phyloP scores from a whole-genome alignment of 2,113 vertebrate species.

The Xiphorhynchus elegans region DNA sequence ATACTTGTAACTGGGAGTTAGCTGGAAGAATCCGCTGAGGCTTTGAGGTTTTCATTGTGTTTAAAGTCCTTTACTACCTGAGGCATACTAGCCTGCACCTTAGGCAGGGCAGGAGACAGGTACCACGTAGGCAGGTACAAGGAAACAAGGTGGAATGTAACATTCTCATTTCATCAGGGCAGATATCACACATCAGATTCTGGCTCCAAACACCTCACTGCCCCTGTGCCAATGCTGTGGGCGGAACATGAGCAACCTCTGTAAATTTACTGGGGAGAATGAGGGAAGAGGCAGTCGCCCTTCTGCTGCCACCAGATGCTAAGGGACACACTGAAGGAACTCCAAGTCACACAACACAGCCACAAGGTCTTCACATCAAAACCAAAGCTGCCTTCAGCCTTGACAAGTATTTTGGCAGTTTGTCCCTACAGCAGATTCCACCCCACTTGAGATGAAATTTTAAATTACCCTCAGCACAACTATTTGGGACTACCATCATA shows the following conservation, averaged over 20 bases:
- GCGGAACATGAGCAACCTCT: fast-evolving
- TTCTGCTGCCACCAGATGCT: not conserved
- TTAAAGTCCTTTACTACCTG: not conserved
- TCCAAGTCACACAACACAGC: not conserved
- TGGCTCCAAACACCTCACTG: not conserved
- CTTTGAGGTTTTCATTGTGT: not conserved
- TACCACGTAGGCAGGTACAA: not conserved
- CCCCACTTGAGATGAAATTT: not conserved
- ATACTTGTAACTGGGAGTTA: not conserved
- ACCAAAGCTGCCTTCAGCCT: not conserved
- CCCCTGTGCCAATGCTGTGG: not conserved
- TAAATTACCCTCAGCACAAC: not conserved
- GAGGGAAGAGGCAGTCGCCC: not conserved
- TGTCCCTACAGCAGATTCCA: not conserved
- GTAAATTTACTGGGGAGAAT: not conserved
- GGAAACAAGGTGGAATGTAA: not conserved
- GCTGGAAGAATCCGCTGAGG: not conserved
- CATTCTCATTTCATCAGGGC: not conserved
- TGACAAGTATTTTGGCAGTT: not conserved
- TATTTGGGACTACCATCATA: not conserved
- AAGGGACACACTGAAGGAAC: not conserved
- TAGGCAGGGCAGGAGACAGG: not conserved
- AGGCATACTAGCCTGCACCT: not conserved
- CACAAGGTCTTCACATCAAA: not conserved
- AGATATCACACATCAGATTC: not conserved